Base-by-base conservation (phyloP, 2,113 vertebrate genomes). In the Scomber colias region DNA sequence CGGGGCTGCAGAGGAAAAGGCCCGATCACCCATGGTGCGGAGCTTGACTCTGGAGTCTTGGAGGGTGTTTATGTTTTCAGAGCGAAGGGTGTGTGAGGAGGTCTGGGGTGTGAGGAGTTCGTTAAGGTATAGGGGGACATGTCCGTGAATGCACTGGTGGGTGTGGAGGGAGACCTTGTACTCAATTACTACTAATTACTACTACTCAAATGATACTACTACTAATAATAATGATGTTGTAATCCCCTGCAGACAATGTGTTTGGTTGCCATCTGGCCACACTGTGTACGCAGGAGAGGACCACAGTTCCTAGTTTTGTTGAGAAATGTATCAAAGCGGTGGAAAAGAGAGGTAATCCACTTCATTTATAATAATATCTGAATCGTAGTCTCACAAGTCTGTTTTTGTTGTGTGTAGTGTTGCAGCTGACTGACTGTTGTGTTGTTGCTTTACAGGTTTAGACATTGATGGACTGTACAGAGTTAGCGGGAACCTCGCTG, bases 381-480 rank as follows among this genome's bases (percentile, higher is more conserved):
- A 9, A 27, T 31, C 13, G 11, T 11, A 10, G 5, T 7, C 2
- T 60, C 35, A 9, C 35, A 40, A 21, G 46, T 35, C 8, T 35
- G 0, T 19, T n/a, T 44, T 53, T 48, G 2, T 12, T 53, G 8
- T 75, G 19, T 16, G 15, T 2, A n/a, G 13, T 30, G 0, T 1
- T 4, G 2, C n/a, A 5, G 45, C 31, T 63, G 1, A 7, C 15
- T 16, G 11, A 1, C 10, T 63, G 31, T 15, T 81, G 76, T 84
- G 21, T 40, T 55, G 51, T 69, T 55, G 14, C 9, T 60, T 40
- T 19, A 0, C 84, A 97, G 97, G 97, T 83, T 86, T 99, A 88
- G 97, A 96, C 80, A 97, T 98, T 0, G 97, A 99, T 0, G 97
- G 97, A 15, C 92, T 99, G 35, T 99, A 99, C 90, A 94, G 98